Evolutionary conservation across 2,797 vertebrate species (phyloP).

Genomic region (Oreortyx pictus): DNA sequence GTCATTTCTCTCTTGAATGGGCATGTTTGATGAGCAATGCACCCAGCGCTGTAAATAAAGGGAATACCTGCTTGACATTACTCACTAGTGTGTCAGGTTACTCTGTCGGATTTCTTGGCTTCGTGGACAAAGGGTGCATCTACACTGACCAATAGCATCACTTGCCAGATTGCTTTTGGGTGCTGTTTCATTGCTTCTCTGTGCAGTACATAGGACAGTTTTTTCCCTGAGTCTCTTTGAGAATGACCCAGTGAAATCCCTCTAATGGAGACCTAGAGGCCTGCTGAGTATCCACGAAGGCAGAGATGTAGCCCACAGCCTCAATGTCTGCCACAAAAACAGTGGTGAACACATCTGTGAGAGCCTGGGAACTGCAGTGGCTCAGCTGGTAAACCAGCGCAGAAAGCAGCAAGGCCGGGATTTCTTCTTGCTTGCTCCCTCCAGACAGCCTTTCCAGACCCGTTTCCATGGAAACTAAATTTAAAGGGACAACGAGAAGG

Average conservation of each 20-base stretch:
- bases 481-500: constrained; percentile 41
- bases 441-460: constrained; percentile 18
- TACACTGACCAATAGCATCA: not conserved
- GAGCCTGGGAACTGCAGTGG: not conserved
- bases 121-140: not conserved
- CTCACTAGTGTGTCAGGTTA: too few relatives aligned
- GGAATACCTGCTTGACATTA: too few relatives aligned
- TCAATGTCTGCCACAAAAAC: not conserved
- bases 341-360: not conserved
- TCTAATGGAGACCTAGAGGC: not conserved
- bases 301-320: not conserved
- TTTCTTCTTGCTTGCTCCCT: not conserved
- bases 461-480: constrained; percentile 63
- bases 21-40: too few relatives aligned
- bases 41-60: too few relatives aligned
- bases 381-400: constrained; percentile 25
- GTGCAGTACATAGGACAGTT: not conserved
- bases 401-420: not conserved
- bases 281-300: not conserved
- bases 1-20: too few relatives aligned
- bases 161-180: not conserved
- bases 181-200: not conserved
- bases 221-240: not conserved
- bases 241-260: not conserved
- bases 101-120: too few relatives aligned